These are phyloP conservation scores for Amphibalanus amphitrite DNA, from an alignment of 1,140 invertebrate genomes.

Conservation along the genomic window DNA sequence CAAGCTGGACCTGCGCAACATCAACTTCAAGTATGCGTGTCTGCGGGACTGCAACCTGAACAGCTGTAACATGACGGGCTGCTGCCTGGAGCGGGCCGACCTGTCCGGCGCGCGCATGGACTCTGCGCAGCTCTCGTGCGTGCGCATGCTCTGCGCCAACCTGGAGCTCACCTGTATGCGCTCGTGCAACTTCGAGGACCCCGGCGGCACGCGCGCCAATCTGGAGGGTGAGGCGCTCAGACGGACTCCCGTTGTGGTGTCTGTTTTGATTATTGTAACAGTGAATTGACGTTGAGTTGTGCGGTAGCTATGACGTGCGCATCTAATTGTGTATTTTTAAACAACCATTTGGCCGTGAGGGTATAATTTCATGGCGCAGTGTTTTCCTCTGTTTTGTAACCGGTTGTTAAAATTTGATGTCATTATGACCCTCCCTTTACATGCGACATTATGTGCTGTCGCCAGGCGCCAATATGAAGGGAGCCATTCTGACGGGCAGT, in stretches of 20 bases:
- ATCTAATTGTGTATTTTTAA: too few relatives aligned
- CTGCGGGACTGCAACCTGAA: conserved; percentile 63
- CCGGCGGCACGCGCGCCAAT: conserved; percentile 52
- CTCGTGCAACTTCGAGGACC: conserved; percentile 74
- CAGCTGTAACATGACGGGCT: conserved; percentile 74
- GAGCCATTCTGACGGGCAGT: conserved; percentile 78
- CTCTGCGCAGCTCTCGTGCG: conserved; percentile 68
- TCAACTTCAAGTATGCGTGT: conserved; percentile 97
- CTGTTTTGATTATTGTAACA: too few relatives aligned
- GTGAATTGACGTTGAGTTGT: too few relatives aligned
- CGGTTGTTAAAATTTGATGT: too few relatives aligned
- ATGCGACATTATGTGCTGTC: too few relatives aligned
- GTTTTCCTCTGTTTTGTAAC: too few relatives aligned
- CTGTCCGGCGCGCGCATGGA: conserved; percentile 70
- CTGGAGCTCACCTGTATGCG: conserved; percentile 70
- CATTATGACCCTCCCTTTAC: too few relatives aligned
- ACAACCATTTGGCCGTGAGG: too few relatives aligned
- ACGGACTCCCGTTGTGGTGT: too few relatives aligned
- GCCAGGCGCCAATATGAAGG: conserved; percentile 71
- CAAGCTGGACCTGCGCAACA: conserved; percentile 72
- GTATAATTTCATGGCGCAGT: too few relatives aligned
- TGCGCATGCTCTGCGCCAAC: conserved; percentile 83
- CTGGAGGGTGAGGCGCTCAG: conserved; percentile 84
- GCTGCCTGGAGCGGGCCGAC: conserved; percentile 82
- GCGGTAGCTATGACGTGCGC: too few relatives aligned